Percentiles rank a stretch among this genome's conserved stretches.
Evolutionary conservation across 2,797 vertebrate species (phyloP).

Genomic region (Triplophysa bombifrons): DNA sequence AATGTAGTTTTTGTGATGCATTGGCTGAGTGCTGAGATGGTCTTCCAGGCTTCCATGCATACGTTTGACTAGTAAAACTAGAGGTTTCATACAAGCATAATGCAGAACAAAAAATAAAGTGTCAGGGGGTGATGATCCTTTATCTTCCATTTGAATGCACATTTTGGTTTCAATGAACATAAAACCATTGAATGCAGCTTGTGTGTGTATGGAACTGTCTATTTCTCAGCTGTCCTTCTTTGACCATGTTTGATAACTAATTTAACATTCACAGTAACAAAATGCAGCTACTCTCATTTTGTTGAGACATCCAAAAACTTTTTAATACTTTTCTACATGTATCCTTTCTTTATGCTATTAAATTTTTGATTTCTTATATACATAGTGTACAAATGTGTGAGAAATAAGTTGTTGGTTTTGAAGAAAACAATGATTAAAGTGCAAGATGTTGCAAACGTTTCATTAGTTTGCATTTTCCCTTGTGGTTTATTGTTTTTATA

Average conservation of each 20-base stretch:
- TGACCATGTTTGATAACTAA: constrained; percentile 68
- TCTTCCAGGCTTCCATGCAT: constrained; percentile 47
- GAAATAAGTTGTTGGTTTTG: constrained; percentile 80
- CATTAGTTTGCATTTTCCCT: constrained; percentile 62
- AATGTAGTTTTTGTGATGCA: not conserved
- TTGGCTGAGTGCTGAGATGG: constrained; percentile 33
- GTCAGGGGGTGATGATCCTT: not conserved
- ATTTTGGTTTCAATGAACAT: constrained; percentile 60
- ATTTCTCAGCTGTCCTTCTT: constrained; percentile 66
- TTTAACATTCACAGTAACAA: constrained; percentile 68
- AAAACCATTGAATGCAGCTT: constrained; percentile 59
- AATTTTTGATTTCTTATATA: constrained; percentile 77
- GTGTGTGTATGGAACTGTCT: constrained; percentile 59
- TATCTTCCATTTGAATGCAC: constrained; percentile 60
- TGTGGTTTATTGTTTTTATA: constrained; percentile 3
- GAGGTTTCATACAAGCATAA: constrained; percentile 15
- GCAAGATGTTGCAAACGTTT: constrained; percentile 76
- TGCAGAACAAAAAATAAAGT: constrained; percentile 5
- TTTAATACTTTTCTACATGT: constrained; percentile 83
- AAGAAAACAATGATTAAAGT: constrained; percentile 81
- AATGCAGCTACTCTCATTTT: constrained; percentile 75
- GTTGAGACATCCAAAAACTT: constrained; percentile 74
- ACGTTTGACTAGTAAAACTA: constrained; percentile 26
- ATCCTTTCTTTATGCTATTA: constrained; percentile 78
- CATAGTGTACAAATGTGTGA: constrained; percentile 80